Evolutionary conservation across 2,797 vertebrate genomes (phyloP).

Genomic region (Coregonus ussuriensis): DNA sequence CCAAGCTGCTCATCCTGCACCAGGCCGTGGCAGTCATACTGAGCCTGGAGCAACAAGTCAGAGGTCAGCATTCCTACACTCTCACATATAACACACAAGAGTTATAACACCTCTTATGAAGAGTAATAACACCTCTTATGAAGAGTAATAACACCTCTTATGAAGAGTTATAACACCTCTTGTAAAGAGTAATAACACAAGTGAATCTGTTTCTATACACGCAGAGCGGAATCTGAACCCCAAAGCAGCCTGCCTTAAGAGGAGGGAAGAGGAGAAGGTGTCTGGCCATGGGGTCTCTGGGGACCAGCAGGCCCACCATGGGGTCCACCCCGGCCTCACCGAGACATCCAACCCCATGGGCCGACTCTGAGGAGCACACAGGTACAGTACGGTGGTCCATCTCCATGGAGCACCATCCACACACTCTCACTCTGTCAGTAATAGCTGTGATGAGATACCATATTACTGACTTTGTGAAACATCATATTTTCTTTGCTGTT

Average conservation of each 20-base stretch:
- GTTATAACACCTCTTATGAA: not conserved
- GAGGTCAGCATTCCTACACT: constrained; percentile 80
- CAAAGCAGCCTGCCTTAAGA: constrained; percentile 99
- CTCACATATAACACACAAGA: not conserved
- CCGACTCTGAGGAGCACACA: constrained; percentile 91
- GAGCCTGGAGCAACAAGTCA: constrained; percentile 96
- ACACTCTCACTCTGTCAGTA: not conserved
- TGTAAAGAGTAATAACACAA: not conserved
- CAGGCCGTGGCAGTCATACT: constrained; percentile 98
- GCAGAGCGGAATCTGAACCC: constrained; percentile 96
- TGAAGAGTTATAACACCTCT: not conserved
- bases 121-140: too few relatives aligned
- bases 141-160: too few relatives aligned
- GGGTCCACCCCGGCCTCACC: constrained; percentile 88
- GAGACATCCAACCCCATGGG: constrained; percentile 98
- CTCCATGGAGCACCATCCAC: not conserved
- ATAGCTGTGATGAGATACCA: not conserved
- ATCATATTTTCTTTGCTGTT: not conserved
- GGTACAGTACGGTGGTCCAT: constrained; percentile 48
- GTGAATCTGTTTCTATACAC: constrained; percentile 25
- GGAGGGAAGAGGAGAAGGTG: constrained; percentile 97
- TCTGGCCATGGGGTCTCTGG: constrained; percentile 83
- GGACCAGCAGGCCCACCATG: constrained; percentile 88
- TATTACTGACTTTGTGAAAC: not conserved
- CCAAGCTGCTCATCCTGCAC: constrained; percentile 97